Evolutionary conservation across 1,140 invertebrate species (phyloP), one percentile per base, ranked within the genome.

Genomic region (Aphis craccivora): DNA sequence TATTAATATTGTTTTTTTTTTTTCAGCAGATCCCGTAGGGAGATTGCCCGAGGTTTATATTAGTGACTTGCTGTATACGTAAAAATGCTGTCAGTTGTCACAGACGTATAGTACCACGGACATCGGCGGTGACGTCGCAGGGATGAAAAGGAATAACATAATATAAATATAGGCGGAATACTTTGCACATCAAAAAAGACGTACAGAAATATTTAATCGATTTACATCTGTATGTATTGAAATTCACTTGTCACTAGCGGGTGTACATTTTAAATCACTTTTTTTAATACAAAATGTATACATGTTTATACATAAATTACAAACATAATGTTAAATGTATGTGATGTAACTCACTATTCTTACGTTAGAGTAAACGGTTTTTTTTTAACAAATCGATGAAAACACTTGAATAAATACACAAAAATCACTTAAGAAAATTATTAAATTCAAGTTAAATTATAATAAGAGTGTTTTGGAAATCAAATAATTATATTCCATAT

Each of bases 1-100:
- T 84, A 89, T 89, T 40, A 84, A 86, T 45, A 89, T 89, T 89
- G 87, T 89, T 89, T 89, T 89, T 89, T 89, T 89, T 88, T 89
- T 89, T 53, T 51, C 45, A n/a, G 87, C 87, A 53, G 48, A 89
- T 89, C 48, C 88, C 88, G 88, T 6, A 37, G 48, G 8, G 51
- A 55, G 88, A 55, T 89, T 55, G 48, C 35, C 48, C 88, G 35
- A 55, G 48, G 88, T 89, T 40, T 89, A 40, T 55, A 55, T 89
- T 89, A 89, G 88, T 89, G 88, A 89, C 88, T 89, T 37, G 51
- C 51, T 37, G 35, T 89, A 89, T 55, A 37, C 48, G 88, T 89
- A 25, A 89, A 89, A 55, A 89, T 37, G 48, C 88, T 37, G 88
- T 89, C 88, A 37, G 48, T 89, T 89, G 88, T 89, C 88, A 89